These are phyloP conservation scores for Harpegnathos saltator DNA, from an alignment of 1,140 invertebrate species.

Conservation along the genomic window DNA sequence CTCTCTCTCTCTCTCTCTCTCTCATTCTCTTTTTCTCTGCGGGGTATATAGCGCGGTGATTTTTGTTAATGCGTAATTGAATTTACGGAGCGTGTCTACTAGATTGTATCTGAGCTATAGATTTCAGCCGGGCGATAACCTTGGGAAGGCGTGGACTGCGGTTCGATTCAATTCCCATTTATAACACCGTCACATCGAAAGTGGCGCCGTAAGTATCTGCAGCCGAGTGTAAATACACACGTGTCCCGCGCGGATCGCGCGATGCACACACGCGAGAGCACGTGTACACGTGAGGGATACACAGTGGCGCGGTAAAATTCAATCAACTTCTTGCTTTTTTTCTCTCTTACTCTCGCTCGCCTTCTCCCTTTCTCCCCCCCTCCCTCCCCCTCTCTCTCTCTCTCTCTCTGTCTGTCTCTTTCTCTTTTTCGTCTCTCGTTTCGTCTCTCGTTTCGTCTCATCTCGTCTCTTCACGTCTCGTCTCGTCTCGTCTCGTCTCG, in stretches of 20 bases:
- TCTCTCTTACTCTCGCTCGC: constrained; percentile 40
- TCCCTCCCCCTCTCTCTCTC: constrained; percentile 3
- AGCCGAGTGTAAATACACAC: constrained; percentile 71
- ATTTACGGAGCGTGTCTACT: constrained; percentile 82
- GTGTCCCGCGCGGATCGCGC: constrained; percentile 48
- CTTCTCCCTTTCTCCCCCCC: constrained; percentile 14
- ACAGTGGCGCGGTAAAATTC: constrained; percentile 73
- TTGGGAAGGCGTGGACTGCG: constrained; percentile 80
- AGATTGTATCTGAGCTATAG: constrained; percentile 80
- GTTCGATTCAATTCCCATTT: constrained; percentile 82
- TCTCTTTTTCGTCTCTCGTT: constrained; percentile 8
- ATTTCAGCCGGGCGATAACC: constrained; percentile 79
- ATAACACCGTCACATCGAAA: constrained; percentile 79
- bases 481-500: constrained; percentile 16
- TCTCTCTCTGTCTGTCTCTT: neutral
- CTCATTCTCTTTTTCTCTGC: constrained; percentile 35
- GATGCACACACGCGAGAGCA: constrained; percentile 39
- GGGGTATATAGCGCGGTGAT: constrained; percentile 66
- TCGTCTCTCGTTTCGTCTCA: neutral
- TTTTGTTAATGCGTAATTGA: constrained; percentile 84
- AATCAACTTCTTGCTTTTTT: constrained; percentile 76
- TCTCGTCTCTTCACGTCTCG: neutral
- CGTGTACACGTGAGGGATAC: constrained; percentile 50
- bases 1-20: constrained; percentile 19
- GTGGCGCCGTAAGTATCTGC: constrained; percentile 74